Evolutionary conservation across 2,797 vertebrate genomes (phyloP).

Genomic region (Pogonophryne albipinna): DNA sequence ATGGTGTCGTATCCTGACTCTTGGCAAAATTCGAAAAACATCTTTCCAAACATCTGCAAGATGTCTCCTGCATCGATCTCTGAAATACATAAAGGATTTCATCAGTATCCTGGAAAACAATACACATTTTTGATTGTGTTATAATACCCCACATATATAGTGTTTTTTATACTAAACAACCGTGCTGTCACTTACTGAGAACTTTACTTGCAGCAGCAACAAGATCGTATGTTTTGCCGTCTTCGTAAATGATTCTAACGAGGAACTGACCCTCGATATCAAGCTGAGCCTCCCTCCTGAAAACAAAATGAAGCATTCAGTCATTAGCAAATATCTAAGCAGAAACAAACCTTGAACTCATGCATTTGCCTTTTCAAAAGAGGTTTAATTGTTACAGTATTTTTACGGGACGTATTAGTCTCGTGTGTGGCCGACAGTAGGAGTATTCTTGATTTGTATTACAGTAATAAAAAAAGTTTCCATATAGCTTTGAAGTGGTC

Average conservation of each 20-base stretch:
- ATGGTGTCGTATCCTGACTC: constrained; percentile 99
- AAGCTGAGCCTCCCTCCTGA: constrained; percentile 96
- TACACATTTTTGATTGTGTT: background rate
- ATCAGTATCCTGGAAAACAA: background rate
- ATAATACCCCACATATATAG: background rate
- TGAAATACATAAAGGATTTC: constrained; percentile 74
- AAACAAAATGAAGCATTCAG: constrained; percentile 54
- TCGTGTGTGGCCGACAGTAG: constrained; percentile 12
- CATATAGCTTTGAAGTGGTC: constrained; percentile 19
- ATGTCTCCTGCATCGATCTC: constrained; percentile 97
- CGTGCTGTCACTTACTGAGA: constrained; percentile 89
- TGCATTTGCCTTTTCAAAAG: constrained; percentile 15
- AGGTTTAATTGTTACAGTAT: constrained; percentile 14
- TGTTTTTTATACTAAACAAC: constrained; percentile 1
- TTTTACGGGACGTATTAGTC: background rate
- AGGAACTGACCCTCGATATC: constrained; percentile 99
- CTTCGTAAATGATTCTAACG: constrained; percentile 98
- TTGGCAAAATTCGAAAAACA: constrained; percentile 99
- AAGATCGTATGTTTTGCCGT: constrained; percentile 97
- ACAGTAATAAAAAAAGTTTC: constrained; percentile 10
- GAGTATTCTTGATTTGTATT: background rate
- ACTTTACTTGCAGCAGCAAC: constrained; percentile 98
- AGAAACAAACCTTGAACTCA: constrained; percentile 25
- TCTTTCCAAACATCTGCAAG: constrained; percentile 99
- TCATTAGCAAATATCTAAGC: constrained; percentile 42